Evolutionary conservation across 1,140 invertebrate species (phyloP).

Genomic region (Scaptodrosophila lebanonensis): DNA sequence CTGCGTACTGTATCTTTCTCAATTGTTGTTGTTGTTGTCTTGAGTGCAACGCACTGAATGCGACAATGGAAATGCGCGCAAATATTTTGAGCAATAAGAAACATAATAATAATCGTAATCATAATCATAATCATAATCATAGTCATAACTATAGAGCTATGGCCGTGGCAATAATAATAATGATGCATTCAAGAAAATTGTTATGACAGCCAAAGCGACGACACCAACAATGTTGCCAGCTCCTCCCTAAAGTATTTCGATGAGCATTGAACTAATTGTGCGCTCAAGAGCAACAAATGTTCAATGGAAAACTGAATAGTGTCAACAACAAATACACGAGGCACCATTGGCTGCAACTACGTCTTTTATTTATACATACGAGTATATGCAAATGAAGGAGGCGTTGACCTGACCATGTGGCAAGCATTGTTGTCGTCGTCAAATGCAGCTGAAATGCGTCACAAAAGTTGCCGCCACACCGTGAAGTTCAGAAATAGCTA

Average conservation of each 20-base stretch:
- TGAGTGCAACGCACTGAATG: constrained; percentile 47
- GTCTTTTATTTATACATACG: no score
- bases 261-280: constrained; percentile 71
- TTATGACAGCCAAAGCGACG: constrained; percentile 40
- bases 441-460: no score
- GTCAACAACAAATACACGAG: neutral
- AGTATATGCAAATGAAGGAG: constrained; percentile 42
- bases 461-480: no score
- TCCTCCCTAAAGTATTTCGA: no score
- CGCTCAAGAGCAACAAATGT: constrained; percentile 51
- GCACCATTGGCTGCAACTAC: neutral
- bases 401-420: constrained; percentile 38
- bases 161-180: no score
- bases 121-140: constrained; percentile 18
- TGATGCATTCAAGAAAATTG: constrained; percentile 65
- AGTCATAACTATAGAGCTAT: no score
- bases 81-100: constrained; percentile 40
- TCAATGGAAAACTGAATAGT: constrained; percentile 26
- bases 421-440: no score
- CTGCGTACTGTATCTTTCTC: no score
- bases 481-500: no score
- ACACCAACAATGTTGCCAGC: no score
- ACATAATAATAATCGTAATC: constrained; percentile 34
- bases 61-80: constrained; percentile 16
- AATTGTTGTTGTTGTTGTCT: no score